Evolutionary conservation across 2,888 invertebrate genomes (phyloP).

Genomic region (Drosophila macrospina): DNA sequence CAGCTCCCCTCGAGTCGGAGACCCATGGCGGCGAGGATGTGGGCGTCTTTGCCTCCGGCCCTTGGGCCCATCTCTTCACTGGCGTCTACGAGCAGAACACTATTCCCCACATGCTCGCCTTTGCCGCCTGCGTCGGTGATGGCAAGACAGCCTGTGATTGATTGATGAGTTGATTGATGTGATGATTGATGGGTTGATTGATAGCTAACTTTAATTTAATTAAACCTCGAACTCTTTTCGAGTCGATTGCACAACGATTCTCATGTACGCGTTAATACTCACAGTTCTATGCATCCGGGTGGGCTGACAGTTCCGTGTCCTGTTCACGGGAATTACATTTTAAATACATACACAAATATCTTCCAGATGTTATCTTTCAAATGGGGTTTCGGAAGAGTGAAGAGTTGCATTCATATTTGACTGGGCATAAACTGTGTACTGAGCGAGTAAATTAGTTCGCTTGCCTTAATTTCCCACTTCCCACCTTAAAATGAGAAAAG

Average conservation of each 20-base stretch:
- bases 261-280: conserved; percentile 45
- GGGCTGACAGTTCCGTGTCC: neutral
- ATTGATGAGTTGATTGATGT: conserved; percentile 54
- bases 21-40: conserved; percentile 94
- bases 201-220: conserved; percentile 37
- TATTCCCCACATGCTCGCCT: conserved; percentile 91
- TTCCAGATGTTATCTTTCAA: neutral
- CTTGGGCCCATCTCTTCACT: conserved; percentile 92
- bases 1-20: conserved; percentile 86
- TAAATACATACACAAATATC: neutral
- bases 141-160: conserved; percentile 85
- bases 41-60: conserved; percentile 91
- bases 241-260: conserved; percentile 41
- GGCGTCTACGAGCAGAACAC: conserved; percentile 92
- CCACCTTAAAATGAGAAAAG: too few relatives aligned
- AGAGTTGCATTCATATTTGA: neutral
- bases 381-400: neutral
- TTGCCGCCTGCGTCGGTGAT: conserved; percentile 90
- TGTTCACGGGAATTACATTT: neutral
- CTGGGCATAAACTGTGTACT: too few relatives aligned
- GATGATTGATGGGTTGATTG: conserved; percentile 37
- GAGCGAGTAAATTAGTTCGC: too few relatives aligned
- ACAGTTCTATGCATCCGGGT: conserved; percentile 15
- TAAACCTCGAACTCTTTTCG: conserved; percentile 32
- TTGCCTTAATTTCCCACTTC: too few relatives aligned